These are phyloP conservation scores for Mactromeris polynyma DNA, from an alignment of 2,888 invertebrate genomes.

Conservation along the genomic window DNA sequence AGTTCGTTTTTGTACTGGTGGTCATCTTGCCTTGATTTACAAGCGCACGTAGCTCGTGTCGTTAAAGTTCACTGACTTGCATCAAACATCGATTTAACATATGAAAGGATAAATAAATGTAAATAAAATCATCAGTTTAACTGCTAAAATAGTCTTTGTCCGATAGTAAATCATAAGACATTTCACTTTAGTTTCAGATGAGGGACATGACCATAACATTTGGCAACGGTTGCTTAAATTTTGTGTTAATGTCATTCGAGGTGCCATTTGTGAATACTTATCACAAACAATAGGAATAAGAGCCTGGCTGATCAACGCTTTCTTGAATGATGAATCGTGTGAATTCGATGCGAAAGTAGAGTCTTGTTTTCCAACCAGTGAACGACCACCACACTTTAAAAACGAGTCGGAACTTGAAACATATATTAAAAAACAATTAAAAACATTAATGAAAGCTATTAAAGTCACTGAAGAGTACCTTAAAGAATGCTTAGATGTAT, in stretches of 20 bases:
- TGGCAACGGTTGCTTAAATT: not conserved
- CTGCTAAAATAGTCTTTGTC: too few relatives aligned
- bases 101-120: too few relatives aligned
- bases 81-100: too few relatives aligned
- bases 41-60: too few relatives aligned
- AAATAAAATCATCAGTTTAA: too few relatives aligned
- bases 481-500: not conserved
- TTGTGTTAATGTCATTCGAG: not conserved
- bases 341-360: not conserved
- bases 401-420: not conserved
- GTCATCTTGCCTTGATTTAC: too few relatives aligned
- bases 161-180: too few relatives aligned
- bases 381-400: not conserved
- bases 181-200: too few relatives aligned
- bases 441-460: not conserved
- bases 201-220: not conserved
- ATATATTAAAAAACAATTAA: not conserved
- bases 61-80: too few relatives aligned
- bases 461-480: not conserved
- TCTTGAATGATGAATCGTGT: not conserved
- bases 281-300: not conserved
- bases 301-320: not conserved
- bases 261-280: not conserved
- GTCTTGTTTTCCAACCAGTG: not conserved
- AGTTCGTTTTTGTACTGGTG: not conserved